Percentiles rank a stretch among this genome's conserved stretches.
Evolutionary conservation across 2,113 vertebrate genomes (phyloP).

Genomic region (Nesoenas mayeri): DNA sequence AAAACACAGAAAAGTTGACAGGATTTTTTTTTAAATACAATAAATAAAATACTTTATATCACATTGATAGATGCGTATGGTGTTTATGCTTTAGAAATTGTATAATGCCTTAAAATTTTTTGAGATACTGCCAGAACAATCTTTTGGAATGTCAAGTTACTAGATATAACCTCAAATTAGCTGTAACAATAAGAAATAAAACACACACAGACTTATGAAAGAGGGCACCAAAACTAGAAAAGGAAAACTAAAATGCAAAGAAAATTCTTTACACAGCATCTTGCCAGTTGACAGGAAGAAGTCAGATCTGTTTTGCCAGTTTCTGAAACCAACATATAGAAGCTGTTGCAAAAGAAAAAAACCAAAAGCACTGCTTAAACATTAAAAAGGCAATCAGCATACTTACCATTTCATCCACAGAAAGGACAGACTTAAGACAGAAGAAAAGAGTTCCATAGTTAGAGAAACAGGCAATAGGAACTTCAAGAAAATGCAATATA

Average conservation of each 20-base stretch:
- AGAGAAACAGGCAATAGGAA: constrained; percentile 66
- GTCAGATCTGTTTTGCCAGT: constrained; percentile 39
- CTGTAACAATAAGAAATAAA: background rate
- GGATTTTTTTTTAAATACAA: background rate
- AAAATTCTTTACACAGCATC: background rate
- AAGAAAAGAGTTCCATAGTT: constrained; percentile 80
- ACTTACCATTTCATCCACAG: constrained; percentile 96
- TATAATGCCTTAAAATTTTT: background rate
- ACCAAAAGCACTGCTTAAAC: constrained; percentile 31
- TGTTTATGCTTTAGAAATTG: background rate
- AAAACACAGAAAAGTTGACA: background rate
- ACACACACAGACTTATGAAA: background rate
- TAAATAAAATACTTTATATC: background rate
- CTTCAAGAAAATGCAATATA: constrained; percentile 33
- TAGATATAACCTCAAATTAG: background rate
- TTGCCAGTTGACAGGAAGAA: background rate
- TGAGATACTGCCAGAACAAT: background rate
- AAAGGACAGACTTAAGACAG: constrained; percentile 88
- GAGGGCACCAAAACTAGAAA: background rate
- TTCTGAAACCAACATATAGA: background rate
- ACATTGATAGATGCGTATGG: background rate
- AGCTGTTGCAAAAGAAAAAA: background rate
- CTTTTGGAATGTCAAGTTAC: background rate
- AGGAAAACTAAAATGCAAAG: background rate
- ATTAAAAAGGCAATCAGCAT: constrained; percentile 30